Conservation (phyloP, 2,113 vertebrate species). For the Puffinus mauretanicus region DNA sequence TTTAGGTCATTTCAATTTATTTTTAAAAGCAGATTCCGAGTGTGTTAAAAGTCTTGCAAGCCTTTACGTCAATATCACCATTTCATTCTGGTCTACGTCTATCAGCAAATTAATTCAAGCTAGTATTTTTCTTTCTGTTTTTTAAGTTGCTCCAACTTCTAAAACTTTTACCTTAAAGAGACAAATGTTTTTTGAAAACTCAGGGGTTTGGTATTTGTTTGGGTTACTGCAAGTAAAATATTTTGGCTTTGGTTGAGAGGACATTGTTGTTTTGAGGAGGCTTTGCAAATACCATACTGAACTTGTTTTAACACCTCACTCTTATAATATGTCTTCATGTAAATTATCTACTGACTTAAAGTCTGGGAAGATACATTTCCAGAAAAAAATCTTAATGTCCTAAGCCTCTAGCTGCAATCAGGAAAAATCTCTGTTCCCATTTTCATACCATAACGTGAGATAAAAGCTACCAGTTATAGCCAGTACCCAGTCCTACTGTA, state of each 20-base stretch:
- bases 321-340: not conserved
- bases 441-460: not conserved
- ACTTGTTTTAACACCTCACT: not conserved
- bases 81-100: not conserved
- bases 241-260: not conserved
- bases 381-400: not conserved
- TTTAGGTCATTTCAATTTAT: conserved; percentile 57
- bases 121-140: not conserved
- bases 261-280: not conserved
- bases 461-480: not conserved
- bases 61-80: not conserved
- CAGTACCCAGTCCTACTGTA: not conserved
- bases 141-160: not conserved
- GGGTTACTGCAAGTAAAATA: not conserved
- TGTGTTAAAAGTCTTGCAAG: not conserved
- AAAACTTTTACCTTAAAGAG: not conserved
- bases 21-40: not conserved
- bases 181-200: not conserved
- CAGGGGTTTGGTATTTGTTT: not conserved
- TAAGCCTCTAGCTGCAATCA: not conserved
- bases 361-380: not conserved
- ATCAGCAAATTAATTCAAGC: not conserved
- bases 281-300: not conserved
- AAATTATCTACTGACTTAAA: not conserved
- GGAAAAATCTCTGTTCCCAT: not conserved